These are phyloP conservation scores for Mugil cephalus DNA, from an alignment of 2,113 vertebrate genomes.

Conservation along the genomic window DNA sequence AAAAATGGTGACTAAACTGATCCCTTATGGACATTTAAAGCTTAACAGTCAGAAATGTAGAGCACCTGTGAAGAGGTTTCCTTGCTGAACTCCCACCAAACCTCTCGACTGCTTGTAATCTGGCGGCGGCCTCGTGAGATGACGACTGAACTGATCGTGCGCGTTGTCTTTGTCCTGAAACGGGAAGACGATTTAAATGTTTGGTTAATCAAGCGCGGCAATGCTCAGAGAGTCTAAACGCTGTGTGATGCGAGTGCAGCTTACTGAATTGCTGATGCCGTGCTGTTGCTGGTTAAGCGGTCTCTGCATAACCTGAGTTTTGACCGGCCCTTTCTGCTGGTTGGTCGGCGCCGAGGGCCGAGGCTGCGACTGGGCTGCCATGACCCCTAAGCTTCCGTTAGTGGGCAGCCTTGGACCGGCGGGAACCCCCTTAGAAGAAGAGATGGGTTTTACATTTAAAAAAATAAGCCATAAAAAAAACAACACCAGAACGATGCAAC, in stretches of 20 bases:
- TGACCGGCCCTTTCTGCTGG: slow-evolving; percentile 79
- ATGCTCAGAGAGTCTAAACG: not conserved
- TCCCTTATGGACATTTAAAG: not conserved
- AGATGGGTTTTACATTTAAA: slow-evolving; percentile 19
- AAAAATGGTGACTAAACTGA: not conserved
- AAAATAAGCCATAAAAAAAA: not conserved
- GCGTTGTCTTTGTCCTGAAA: slow-evolving; percentile 90
- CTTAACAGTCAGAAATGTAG: not conserved
- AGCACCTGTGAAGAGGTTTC: slow-evolving; percentile 88
- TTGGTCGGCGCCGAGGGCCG: slow-evolving; percentile 82
- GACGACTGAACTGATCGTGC: slow-evolving; percentile 92
- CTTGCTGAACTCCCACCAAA: slow-evolving; percentile 85
- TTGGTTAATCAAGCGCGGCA: not conserved
- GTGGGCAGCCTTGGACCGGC: slow-evolving; percentile 69
- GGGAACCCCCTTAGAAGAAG: slow-evolving; percentile 63
- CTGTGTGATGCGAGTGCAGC: not conserved
- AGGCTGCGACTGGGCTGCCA: slow-evolving; percentile 79
- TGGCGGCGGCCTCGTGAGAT: slow-evolving; percentile 93
- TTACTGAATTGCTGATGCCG: slow-evolving; percentile 87
- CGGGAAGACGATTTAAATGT: slow-evolving; percentile 9
- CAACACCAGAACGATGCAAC: slow-evolving; percentile 36
- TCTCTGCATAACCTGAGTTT: slow-evolving; percentile 88
- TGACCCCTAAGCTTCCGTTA: slow-evolving; percentile 67
- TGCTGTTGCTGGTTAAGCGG: slow-evolving; percentile 89
- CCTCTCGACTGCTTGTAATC: slow-evolving; percentile 95